Conservation (phyloP, 2,113 vertebrate genomes). For the Castor canadensis region DNA sequence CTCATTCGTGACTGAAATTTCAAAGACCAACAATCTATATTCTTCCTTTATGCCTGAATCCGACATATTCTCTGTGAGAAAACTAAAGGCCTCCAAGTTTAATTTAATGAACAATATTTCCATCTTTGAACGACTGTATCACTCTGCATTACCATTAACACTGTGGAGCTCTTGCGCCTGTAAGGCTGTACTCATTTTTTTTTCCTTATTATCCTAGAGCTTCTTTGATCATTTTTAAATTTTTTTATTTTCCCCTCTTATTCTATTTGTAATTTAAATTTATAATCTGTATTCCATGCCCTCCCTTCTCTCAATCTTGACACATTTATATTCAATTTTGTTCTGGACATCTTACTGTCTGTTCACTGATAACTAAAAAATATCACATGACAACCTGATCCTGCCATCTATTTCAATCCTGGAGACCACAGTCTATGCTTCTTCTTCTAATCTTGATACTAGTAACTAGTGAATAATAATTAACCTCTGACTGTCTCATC, state of each 20-base stretch:
- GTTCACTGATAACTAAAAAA: background rate
- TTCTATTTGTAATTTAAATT: background rate
- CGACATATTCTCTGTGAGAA: background rate
- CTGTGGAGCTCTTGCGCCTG: background rate
- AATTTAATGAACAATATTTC: background rate
- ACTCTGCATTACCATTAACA: background rate
- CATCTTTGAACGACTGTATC: too few species aligned
- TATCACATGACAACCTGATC: background rate
- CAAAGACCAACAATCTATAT: background rate
- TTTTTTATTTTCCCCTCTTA: background rate
- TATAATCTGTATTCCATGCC: background rate
- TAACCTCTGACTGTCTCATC: background rate
- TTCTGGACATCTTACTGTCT: background rate
- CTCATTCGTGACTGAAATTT: background rate
- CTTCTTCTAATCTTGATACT: background rate
- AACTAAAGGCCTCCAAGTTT: background rate
- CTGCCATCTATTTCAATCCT: background rate
- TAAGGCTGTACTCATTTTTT: background rate
- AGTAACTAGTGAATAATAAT: background rate
- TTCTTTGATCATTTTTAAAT: background rate
- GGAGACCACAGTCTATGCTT: background rate
- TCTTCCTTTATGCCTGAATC: background rate
- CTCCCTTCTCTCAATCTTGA: background rate
- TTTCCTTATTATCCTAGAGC: background rate
- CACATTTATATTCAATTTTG: background rate